Conservation (phyloP, 1,140 invertebrate genomes). For the Drosophila azteca region DNA sequence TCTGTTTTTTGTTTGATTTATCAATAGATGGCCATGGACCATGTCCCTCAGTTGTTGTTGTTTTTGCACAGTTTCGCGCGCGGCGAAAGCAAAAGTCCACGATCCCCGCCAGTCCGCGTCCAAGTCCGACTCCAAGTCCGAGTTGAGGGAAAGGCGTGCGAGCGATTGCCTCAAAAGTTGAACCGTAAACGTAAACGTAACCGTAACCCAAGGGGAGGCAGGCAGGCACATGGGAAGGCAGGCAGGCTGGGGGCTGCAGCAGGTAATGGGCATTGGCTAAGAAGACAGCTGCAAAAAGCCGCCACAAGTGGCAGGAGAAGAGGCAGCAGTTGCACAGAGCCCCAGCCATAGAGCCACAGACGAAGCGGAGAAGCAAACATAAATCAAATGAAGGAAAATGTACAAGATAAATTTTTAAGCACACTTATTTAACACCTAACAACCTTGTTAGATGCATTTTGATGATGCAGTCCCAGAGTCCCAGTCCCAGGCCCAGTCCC, state of each 20-base stretch:
- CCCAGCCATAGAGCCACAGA: too few relatives aligned
- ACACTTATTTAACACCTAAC: constrained; percentile 83
- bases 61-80: constrained; percentile 9
- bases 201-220: constrained; percentile 6
- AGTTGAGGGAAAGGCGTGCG: constrained; percentile 53
- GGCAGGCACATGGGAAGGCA: neutral
- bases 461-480: constrained; percentile 59
- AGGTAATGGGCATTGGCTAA: constrained; percentile 42
- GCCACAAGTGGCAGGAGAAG: neutral
- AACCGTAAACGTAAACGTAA: constrained; percentile 31
- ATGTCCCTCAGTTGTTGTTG: constrained; percentile 5
- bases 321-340: constrained; percentile 15
- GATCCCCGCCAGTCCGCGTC: neutral
- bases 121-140: neutral
- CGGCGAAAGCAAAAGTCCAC: constrained; percentile 76
- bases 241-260: neutral
- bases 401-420: constrained; percentile 83
- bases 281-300: constrained; percentile 65
- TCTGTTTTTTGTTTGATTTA: constrained; percentile 62
- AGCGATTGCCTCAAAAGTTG: constrained; percentile 49
- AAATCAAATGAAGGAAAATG: constrained; percentile 81
- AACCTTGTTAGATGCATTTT: constrained; percentile 83
- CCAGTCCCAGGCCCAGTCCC: constrained; percentile 21
- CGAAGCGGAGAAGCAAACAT: constrained; percentile 50
- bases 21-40: constrained; percentile 59